Percentiles rank a stretch among this genome's conserved stretches.
Conservation (phyloP, 2,113 vertebrate species). For the Oncorhynchus mykiss region DNA sequence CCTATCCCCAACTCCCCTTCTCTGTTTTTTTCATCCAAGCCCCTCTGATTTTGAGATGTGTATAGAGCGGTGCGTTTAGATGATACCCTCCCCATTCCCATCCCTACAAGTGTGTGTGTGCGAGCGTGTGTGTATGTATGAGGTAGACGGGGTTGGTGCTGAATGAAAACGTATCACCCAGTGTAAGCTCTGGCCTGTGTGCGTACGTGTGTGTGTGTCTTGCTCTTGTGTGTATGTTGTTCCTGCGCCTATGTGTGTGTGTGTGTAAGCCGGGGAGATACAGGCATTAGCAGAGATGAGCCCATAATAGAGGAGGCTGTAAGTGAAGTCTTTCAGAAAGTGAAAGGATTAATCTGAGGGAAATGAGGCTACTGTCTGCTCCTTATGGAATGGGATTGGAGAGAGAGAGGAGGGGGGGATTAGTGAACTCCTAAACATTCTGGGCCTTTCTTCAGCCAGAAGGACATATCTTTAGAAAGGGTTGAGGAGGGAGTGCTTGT, state of each 20-base stretch:
- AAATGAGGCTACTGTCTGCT: conserved; percentile 67
- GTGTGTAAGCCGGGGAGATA: conserved; percentile 64
- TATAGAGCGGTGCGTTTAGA: not conserved
- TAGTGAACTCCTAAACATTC: conserved; percentile 40
- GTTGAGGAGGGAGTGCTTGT: conserved; percentile 31
- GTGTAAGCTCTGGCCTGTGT: conserved; percentile 11
- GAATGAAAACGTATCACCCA: not conserved
- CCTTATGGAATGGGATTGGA: conserved; percentile 51
- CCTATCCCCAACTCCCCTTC: not conserved
- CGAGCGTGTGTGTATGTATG: not conserved
- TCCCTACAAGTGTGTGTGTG: not conserved
- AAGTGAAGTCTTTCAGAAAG: conserved; percentile 78
- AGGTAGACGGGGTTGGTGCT: not conserved
- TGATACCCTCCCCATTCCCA: not conserved
- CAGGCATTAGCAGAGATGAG: conserved; percentile 73
- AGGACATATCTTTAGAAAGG: conserved; percentile 38
- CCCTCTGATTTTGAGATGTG: not conserved
- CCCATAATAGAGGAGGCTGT: conserved; percentile 69
- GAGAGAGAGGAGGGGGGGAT: conserved; percentile 53
- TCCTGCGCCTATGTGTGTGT: conserved; percentile 19
- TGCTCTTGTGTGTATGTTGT: too few relatives aligned
- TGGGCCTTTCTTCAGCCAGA: conserved; percentile 52
- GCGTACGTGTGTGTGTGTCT: not conserved
- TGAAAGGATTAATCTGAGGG: conserved; percentile 70
- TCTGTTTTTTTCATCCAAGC: conserved; percentile 34